phyloP scores from a whole-genome alignment of 2,888 invertebrate species.

The Cephalotes varians region DNA sequence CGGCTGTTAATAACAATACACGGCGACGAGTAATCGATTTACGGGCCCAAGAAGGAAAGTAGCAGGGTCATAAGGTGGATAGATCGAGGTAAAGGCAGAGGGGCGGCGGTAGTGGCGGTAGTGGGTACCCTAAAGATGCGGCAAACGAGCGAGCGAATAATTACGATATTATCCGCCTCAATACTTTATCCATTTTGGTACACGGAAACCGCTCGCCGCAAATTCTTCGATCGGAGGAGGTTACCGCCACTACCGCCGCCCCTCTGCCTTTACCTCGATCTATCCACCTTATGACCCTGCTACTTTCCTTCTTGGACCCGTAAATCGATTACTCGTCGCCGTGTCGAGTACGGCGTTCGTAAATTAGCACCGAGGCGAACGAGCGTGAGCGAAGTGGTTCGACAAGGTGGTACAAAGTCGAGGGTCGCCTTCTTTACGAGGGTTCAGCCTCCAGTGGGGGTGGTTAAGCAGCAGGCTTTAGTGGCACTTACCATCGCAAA shows the following conservation, averaged over 20 bases:
- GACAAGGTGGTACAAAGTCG: conserved; percentile 79
- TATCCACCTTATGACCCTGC: conserved; percentile 50
- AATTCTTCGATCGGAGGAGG: conserved; percentile 45
- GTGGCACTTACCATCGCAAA: conserved; percentile 84
- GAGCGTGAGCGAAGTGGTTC: conserved; percentile 78
- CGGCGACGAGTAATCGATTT: conserved; percentile 76
- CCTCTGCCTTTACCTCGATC: conserved; percentile 31
- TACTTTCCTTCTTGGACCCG: conserved; percentile 58
- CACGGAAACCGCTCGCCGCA: conserved; percentile 45
- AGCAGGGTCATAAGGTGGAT: conserved; percentile 49
- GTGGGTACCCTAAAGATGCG: conserved; percentile 11
- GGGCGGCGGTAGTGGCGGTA: neutral
- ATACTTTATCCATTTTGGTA: conserved; percentile 54
- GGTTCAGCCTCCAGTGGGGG: conserved; percentile 69
- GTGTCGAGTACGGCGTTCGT: conserved; percentile 73
- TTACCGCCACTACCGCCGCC: neutral
- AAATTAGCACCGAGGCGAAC: conserved; percentile 75
- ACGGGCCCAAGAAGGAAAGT: conserved; percentile 61
- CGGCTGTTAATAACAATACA: conserved; percentile 53
- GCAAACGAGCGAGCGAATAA: conserved; percentile 58
- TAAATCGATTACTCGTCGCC: conserved; percentile 76
- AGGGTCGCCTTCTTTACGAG: conserved; percentile 75
- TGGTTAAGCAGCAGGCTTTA: conserved; percentile 79
- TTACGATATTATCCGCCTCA: conserved; percentile 58
- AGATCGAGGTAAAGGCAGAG: conserved; percentile 32